Evolutionary conservation across 2,797 vertebrate species (phyloP), one percentile per base, ranked within the genome.

Genomic region (Miichthys miiuy): DNA sequence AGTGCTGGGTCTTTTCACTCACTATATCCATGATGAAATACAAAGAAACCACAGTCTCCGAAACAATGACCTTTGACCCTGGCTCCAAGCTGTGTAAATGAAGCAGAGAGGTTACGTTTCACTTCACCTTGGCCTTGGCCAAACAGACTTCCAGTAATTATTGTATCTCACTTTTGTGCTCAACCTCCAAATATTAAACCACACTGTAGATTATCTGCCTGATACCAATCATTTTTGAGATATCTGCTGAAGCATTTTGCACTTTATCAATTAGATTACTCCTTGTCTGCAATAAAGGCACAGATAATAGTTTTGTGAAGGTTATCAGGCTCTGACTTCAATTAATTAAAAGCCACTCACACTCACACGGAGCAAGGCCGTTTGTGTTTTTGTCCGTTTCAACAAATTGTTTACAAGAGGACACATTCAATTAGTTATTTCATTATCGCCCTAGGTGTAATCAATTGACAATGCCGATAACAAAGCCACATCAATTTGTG

Each of bases 341-440:
- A 91, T 91, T 91, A 91, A 92, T 91, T 93, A 91, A 91, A 92
- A 88, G 67, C 52, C 80, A 77, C 75, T 83, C 72, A 70, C 80
- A 73, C 50, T 30, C 16, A 21, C 63, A 54, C 47, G 58, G 76
- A 83, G 52, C 5, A 41, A 82, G 71, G 71, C 71, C 67, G 69
- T 82, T 79, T 90, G 86, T 86, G 84, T 90, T 90, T 38, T 89
- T 85, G 87, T 79, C 66, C 64, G 73, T 94, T 93, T 90, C 88
- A 92, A 91, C 90, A 91, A 93, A 95, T 88, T 91, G 89, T 93
- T 94, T 93, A 93, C 88, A 86, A 91, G 88, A 87, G 90, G 90
- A 94, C 93, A 92, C 90, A 88, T 94, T 94, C 89, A 94, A 92
- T 94, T 92, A 93, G 91, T 94, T 93, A 93, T 94, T 93, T 93